Evolutionary conservation across 2,113 vertebrate genomes (phyloP), one percentile per base, ranked within the genome.

Genomic region (Leucosticte australis): DNA sequence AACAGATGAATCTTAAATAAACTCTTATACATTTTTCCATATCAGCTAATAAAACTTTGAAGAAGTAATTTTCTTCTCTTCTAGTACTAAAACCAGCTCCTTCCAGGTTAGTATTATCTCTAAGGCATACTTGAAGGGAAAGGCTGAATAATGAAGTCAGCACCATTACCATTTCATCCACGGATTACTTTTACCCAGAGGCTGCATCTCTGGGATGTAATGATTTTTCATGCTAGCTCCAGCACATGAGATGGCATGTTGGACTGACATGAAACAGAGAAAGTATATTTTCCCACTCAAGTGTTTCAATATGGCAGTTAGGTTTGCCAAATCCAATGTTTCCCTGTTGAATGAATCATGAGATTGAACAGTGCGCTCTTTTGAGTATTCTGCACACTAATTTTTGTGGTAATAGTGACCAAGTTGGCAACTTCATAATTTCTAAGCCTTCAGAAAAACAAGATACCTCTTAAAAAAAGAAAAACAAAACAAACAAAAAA

Each of bases 181-280:
- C 20, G 83, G 81, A 87, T 91, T 93, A 67, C 78, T 89, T 77
- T 39, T 74, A 76, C 59, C 55, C 88, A 95, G 89, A 81, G 88
- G 75, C 67, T 80, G 73, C 70, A 93, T 95, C 78, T 92, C 81
- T 60, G 52, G 49, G 13, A 55, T 33, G 33, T 56, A 31, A 68
- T 47, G 59, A 63, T 64, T 62, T 69, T 80, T 87, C 83, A 70
- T 69, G 37, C 67, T 87, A 83, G 53, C 67, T 94, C 49, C 44
- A 95, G 74, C 41, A 74, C 31, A 69, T 31, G 17, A 81, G 46
- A 80, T 93, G 84, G 55, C 71, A 89, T 26, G 46, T 73, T 88
- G 78, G 69, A 91, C 65, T 64, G 47, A 89, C 64, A 83, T 91
- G 74, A 94, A 95, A 95, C 22, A 64, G 68, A 83, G 50, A 37